Evolutionary conservation across 2,113 vertebrate genomes (phyloP).

Genomic region (Burhinus oedicnemus): DNA sequence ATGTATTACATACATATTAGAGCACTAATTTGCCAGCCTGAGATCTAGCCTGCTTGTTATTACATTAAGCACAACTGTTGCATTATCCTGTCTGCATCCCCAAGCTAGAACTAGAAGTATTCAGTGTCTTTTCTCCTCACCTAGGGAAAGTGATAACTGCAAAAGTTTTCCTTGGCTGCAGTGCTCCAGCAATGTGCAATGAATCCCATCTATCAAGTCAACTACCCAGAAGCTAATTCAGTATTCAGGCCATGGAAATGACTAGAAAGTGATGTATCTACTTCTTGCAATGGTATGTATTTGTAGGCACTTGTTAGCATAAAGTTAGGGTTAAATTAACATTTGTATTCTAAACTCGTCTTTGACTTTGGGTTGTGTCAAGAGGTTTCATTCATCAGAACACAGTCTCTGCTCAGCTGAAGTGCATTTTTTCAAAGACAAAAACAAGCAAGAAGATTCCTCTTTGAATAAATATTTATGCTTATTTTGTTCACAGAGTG

Average conservation of each 20-base stretch:
- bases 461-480: neutral
- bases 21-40: neutral
- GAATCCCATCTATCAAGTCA: slow-evolving; percentile 58
- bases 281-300: neutral
- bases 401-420: neutral
- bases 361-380: neutral
- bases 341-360: neutral
- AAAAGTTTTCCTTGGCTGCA: slow-evolving; percentile 83
- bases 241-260: slow-evolving; percentile 75
- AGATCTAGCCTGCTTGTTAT: neutral
- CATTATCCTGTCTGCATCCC: neutral
- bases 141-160: slow-evolving; percentile 81
- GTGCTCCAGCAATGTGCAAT: slow-evolving; percentile 60
- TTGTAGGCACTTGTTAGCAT: neutral
- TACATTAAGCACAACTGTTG: neutral
- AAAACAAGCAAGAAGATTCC: neutral
- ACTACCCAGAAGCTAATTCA: slow-evolving; percentile 76
- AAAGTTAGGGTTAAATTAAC: slow-evolving; percentile 1
- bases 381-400: neutral
- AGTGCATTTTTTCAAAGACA: neutral
- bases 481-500: neutral
- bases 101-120: neutral
- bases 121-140: neutral
- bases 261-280: slow-evolving; percentile 45
- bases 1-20: neutral